Conservation (phyloP, 2,797 vertebrate genomes). For the Sebastes hopkinsi region DNA sequence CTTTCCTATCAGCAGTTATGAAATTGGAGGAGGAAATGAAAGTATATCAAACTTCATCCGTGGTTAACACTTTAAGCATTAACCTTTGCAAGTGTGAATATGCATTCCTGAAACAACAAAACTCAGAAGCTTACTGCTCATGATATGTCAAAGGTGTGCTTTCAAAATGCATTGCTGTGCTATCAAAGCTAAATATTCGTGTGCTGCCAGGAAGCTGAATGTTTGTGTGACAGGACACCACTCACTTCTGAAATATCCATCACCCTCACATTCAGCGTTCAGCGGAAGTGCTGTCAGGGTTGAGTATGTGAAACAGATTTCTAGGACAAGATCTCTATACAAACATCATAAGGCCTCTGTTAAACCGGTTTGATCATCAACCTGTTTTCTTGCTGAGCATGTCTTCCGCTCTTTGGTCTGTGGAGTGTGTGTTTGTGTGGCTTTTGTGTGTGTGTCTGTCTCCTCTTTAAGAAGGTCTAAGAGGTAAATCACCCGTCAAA, state of each 20-base stretch:
- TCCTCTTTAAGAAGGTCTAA: constrained; percentile 41
- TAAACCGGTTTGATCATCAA: constrained; percentile 78
- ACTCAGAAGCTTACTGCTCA: constrained; percentile 8
- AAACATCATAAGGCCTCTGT: constrained; percentile 73
- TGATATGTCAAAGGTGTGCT: constrained; percentile 4
- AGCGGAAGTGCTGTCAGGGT: constrained; percentile 69
- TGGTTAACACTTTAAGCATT: not conserved
- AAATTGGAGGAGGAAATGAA: constrained; percentile 12
- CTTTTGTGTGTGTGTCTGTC: constrained; percentile 19
- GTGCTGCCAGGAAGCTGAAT: constrained; percentile 47
- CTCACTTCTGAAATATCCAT: constrained; percentile 77
- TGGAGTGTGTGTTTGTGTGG: constrained; percentile 21
- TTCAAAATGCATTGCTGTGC: constrained; percentile 8
- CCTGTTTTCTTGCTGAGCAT: constrained; percentile 72
- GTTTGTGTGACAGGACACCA: constrained; percentile 58
- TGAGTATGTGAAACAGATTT: constrained; percentile 77
- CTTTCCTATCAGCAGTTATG: constrained; percentile 11
- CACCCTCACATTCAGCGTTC: constrained; percentile 58
- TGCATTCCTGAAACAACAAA: not conserved
- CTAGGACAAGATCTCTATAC: constrained; percentile 63
- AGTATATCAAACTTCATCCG: not conserved
- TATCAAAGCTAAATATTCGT: constrained; percentile 29
- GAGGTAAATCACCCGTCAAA: constrained; percentile 72
- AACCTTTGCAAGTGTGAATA: not conserved
- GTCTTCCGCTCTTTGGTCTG: constrained; percentile 59